Conservation (phyloP, 2,888 invertebrate species). For the Leptopilina myrica region DNA sequence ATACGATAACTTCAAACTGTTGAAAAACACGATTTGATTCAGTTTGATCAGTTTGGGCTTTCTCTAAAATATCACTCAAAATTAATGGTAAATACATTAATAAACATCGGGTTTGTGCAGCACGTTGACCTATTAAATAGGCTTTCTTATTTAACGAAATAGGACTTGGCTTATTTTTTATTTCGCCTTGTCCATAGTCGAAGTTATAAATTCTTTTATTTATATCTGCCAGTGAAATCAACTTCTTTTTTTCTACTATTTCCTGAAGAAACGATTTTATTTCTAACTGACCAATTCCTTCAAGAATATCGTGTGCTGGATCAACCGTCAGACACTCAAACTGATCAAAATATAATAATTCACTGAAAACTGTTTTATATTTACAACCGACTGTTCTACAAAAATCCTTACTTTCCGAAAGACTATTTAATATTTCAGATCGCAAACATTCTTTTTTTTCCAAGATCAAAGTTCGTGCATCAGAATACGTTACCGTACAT, state of each 20-base stretch:
- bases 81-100: conserved; percentile 45
- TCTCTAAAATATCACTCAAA: conserved; percentile 38
- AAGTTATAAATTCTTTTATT: conserved; percentile 43
- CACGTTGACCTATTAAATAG: conserved; percentile 52
- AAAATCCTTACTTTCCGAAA: not conserved
- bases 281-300: conserved; percentile 45
- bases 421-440: conserved; percentile 4
- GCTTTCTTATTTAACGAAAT: conserved; percentile 49
- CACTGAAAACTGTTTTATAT: conserved; percentile 35
- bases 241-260: conserved; percentile 37
- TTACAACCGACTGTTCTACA: conserved; percentile 28
- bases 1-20: conserved; percentile 44
- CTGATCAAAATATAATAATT: conserved; percentile 46
- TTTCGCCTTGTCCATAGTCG: conserved; percentile 50
- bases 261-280: conserved; percentile 43
- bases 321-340: conserved; percentile 46
- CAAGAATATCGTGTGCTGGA: conserved; percentile 48
- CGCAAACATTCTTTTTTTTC: conserved; percentile 33
- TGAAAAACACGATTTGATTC: not conserved
- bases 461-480: conserved; percentile 39
- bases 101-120: conserved; percentile 51
- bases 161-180: conserved; percentile 51
- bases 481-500: conserved; percentile 37
- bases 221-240: conserved; percentile 35
- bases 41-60: conserved; percentile 12